Evolutionary conservation across 2,113 vertebrate genomes (phyloP).

Genomic region (Rhinogobius similis): DNA sequence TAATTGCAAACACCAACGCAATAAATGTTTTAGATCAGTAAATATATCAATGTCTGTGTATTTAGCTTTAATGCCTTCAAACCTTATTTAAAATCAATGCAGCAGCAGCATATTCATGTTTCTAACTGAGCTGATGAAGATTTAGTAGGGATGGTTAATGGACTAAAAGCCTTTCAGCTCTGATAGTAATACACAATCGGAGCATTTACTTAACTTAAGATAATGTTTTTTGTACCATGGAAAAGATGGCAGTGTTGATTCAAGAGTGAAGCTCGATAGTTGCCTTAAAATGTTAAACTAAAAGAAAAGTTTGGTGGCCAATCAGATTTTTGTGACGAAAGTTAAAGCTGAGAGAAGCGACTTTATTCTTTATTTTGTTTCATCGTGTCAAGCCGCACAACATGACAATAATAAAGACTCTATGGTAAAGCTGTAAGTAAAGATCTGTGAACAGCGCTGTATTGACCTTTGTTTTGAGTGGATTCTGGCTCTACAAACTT

Average conservation of each 20-base stretch:
- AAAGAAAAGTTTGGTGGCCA: no score
- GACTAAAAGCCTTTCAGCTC: constrained; percentile 6
- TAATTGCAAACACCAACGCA: neutral
- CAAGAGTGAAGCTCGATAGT: neutral
- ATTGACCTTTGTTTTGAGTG: no score
- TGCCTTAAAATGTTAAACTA: no score
- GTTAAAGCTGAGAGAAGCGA: no score
- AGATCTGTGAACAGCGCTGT: no score
- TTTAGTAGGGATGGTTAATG: constrained; percentile 1
- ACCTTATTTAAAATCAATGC: neutral
- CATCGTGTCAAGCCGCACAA: no score
- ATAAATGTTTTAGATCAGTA: neutral
- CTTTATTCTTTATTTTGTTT: no score
- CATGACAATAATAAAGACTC: no score
- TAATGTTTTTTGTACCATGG: neutral
- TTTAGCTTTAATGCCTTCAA: neutral
- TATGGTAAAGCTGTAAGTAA: no score
- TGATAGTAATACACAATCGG: neutral
- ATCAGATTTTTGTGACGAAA: no score
- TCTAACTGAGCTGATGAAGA: neutral
- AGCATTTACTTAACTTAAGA: neutral
- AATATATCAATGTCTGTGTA: neutral
- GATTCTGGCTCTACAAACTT: no score
- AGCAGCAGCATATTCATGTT: constrained; percentile 3
- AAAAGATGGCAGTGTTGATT: neutral